These are phyloP conservation scores for Oryzias celebensis DNA, from an alignment of 2,113 vertebrate species.

Conservation along the genomic window DNA sequence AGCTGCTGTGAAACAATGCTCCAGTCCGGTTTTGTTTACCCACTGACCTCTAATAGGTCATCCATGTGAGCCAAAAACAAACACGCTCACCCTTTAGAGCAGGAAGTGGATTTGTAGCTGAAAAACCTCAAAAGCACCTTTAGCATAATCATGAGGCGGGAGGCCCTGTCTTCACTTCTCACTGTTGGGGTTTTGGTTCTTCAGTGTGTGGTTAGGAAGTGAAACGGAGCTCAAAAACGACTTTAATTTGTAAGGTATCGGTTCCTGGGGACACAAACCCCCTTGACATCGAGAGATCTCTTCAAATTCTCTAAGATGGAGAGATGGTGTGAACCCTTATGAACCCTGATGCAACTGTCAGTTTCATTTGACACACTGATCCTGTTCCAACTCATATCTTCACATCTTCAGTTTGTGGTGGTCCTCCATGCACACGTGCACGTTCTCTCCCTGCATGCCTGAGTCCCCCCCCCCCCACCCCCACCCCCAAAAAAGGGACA, in stretches of 20 bases:
- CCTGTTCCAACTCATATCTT: background rate
- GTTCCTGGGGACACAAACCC: too few relatives aligned
- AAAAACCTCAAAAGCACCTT: too few relatives aligned
- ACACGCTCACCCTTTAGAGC: background rate
- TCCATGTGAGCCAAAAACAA: conserved; percentile 15
- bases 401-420: too few relatives aligned
- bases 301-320: too few relatives aligned
- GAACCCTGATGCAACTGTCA: background rate
- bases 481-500: too few relatives aligned
- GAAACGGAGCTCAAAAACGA: too few relatives aligned
- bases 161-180: background rate
- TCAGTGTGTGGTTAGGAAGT: too few relatives aligned
- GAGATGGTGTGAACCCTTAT: too few relatives aligned
- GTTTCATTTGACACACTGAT: background rate
- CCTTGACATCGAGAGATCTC: too few relatives aligned
- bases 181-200: too few relatives aligned
- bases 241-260: too few relatives aligned
- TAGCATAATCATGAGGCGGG: background rate
- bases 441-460: background rate
- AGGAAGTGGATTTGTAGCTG: background rate
- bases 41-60: conserved; percentile 28
- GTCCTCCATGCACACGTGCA: background rate
- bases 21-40: conserved; percentile 40
- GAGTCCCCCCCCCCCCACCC: too few relatives aligned
- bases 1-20: conserved; percentile 22